Conservation (phyloP, 2,113 vertebrate genomes). For the Parus major region DNA sequence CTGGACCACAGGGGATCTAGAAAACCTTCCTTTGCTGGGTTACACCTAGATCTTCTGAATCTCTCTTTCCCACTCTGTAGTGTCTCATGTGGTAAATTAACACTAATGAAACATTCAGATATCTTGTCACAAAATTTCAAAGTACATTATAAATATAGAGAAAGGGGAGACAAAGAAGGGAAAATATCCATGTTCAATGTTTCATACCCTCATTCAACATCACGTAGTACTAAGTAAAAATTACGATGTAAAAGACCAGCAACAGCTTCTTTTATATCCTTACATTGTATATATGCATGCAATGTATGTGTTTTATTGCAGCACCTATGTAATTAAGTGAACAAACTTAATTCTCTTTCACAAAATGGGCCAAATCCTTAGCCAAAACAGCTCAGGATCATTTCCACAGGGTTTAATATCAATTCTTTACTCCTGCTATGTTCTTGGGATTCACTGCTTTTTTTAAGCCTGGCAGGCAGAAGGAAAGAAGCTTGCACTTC, state of each 20-base stretch:
- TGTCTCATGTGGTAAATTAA: background rate
- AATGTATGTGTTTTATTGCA: background rate
- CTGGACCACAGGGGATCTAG: background rate
- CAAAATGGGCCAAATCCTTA: background rate
- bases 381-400: background rate
- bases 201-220: background rate
- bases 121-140: background rate
- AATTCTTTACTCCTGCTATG: background rate
- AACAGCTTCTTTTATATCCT: background rate
- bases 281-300: background rate
- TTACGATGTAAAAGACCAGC: background rate
- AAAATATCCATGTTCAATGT: background rate
- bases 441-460: background rate
- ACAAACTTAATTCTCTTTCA: background rate
- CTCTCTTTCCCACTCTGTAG: background rate
- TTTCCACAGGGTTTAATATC: background rate
- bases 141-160: background rate
- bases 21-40: background rate
- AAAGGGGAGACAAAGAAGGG: background rate
- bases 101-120: background rate
- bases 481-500: conserved; percentile 7
- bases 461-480: background rate
- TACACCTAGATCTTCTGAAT: background rate
- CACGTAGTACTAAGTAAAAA: background rate
- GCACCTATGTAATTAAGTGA: background rate